Conservation (phyloP, 1,140 invertebrate genomes). For the Semibalanus balanoides region DNA sequence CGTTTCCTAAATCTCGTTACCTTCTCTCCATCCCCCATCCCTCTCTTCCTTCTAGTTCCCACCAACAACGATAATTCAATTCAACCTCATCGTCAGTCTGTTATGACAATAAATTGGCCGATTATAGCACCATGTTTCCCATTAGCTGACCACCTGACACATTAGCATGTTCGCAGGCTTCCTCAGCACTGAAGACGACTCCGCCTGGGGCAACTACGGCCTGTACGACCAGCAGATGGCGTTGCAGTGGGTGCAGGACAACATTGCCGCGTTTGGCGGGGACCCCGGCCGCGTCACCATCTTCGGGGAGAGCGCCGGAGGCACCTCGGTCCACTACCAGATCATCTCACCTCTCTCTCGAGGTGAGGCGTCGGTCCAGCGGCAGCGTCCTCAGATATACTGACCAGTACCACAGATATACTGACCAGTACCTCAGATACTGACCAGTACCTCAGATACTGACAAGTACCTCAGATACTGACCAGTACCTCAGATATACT, state of each 20-base stretch:
- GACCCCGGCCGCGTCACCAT: slow-evolving; percentile 43
- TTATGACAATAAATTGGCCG: too few relatives aligned
- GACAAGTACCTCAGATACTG: too few relatives aligned
- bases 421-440: too few relatives aligned
- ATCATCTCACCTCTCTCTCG: slow-evolving; percentile 43
- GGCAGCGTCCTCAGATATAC: too few relatives aligned
- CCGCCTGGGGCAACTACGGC: slow-evolving; percentile 67
- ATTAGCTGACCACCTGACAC: too few relatives aligned
- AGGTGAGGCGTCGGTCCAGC: too few relatives aligned
- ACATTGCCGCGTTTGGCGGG: slow-evolving; percentile 41
- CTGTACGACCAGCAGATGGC: slow-evolving; percentile 89
- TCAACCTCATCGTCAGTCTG: too few relatives aligned
- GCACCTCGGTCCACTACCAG: slow-evolving; percentile 43
- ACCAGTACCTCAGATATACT: too few relatives aligned
- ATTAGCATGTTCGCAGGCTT: slow-evolving; percentile 39
- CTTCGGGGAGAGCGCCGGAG: slow-evolving; percentile 51
- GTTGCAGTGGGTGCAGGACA: slow-evolving; percentile 64
- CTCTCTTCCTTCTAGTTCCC: neutral
- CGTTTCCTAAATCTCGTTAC: neutral
- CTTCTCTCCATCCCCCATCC: neutral
- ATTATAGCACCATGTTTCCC: too few relatives aligned
- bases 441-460: too few relatives aligned
- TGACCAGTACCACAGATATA: too few relatives aligned
- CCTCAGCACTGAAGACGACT: slow-evolving; percentile 72
- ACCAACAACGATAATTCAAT: too few relatives aligned